Evolutionary conservation across 2,797 vertebrate species (phyloP).

Genomic region (Intellagama lesueurii): DNA sequence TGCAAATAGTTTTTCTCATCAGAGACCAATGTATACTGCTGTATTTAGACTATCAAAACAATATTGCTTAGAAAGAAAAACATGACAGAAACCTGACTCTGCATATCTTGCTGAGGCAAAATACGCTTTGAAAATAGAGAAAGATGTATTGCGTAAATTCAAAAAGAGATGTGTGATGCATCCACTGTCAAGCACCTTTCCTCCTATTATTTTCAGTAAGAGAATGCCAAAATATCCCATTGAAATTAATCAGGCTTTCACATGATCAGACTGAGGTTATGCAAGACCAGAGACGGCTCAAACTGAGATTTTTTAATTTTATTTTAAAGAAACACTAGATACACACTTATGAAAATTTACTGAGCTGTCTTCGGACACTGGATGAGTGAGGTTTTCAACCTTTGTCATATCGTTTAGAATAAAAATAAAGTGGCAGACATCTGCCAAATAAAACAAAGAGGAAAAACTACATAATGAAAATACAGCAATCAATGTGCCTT

Average conservation of each 20-base stretch:
- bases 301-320: slow-evolving; percentile 6
- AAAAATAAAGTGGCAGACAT: not conserved
- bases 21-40: slow-evolving; percentile 25
- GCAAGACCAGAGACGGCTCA: not conserved
- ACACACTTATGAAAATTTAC: not conserved
- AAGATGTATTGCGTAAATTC: not conserved
- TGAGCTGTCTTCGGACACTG: not conserved
- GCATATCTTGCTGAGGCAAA: not conserved
- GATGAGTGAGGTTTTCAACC: not conserved
- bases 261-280: not conserved
- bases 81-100: not conserved
- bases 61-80: slow-evolving; percentile 43
- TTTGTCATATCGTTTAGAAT: not conserved
- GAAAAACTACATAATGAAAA: not conserved
- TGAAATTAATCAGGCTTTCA: slow-evolving; percentile 3
- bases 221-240: not conserved
- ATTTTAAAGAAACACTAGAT: not conserved
- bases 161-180: not conserved
- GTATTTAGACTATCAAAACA: slow-evolving; percentile 31
- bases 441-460: fast-evolving
- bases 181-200: not conserved
- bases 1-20: slow-evolving; percentile 30
- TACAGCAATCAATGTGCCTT: not conserved
- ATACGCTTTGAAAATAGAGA: slow-evolving; percentile 23
- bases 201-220: not conserved